These are phyloP conservation scores for Pycnomerus fuliginosus DNA, from an alignment of 2,888 invertebrate genomes.

Conservation along the genomic window DNA sequence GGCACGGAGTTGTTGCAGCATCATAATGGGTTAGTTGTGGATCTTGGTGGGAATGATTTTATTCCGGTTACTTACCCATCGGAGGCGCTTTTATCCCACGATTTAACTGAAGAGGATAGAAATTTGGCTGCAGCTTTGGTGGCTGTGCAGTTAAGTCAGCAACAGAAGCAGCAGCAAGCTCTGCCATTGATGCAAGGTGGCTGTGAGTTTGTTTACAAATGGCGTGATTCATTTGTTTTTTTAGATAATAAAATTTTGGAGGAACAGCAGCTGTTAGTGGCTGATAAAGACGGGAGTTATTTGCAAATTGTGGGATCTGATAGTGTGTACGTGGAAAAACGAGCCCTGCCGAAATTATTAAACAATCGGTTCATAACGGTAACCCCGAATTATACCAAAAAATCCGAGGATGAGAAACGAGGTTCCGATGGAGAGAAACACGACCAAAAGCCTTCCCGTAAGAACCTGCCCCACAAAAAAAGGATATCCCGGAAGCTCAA, in stretches of 20 bases:
- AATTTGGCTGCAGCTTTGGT: slow-evolving; percentile 62
- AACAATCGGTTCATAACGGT: slow-evolving; percentile 7
- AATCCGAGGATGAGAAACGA: slow-evolving; percentile 41
- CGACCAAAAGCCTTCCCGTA: slow-evolving; percentile 54
- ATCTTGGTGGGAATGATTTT: slow-evolving; percentile 50
- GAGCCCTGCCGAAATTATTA: slow-evolving; percentile 25
- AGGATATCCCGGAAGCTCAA: slow-evolving; percentile 77
- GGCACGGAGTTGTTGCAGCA: slow-evolving; percentile 49
- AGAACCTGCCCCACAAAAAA: slow-evolving; percentile 83
- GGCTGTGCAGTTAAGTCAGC: slow-evolving; percentile 59
- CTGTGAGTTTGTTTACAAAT: too few relatives aligned
- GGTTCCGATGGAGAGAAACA: slow-evolving; percentile 47
- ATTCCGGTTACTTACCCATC: slow-evolving; percentile 52
- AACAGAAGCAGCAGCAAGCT: slow-evolving; percentile 62
- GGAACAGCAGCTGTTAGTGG: slow-evolving; percentile 45
- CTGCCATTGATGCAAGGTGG: too few relatives aligned
- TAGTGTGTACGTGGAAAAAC: slow-evolving; percentile 42
- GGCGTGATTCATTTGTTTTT: slow-evolving; percentile 18
- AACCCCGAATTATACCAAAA: slow-evolving; percentile 5
- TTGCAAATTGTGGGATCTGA: slow-evolving; percentile 48
- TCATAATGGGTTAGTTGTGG: slow-evolving; percentile 50
- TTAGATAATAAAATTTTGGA: slow-evolving; percentile 36
- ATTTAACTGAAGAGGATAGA: slow-evolving; percentile 60
- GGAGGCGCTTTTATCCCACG: slow-evolving; percentile 50
- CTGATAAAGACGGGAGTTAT: slow-evolving; percentile 42